Evolutionary conservation across 2,888 invertebrate species (phyloP).

Genomic region (Yponomeuta malinellus): DNA sequence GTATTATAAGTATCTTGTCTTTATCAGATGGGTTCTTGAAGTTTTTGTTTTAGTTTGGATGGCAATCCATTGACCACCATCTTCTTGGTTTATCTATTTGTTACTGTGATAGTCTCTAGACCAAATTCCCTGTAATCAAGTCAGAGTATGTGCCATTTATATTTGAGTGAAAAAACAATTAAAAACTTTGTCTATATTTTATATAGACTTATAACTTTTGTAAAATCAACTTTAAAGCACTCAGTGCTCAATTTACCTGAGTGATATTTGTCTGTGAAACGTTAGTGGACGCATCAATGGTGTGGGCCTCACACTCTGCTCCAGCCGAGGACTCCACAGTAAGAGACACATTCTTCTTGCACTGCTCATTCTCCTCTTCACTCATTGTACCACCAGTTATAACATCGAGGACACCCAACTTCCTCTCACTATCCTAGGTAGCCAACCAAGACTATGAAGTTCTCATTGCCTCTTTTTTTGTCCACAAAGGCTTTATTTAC

Average conservation of each 20-base stretch:
- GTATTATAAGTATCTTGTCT: no score
- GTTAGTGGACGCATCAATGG: constrained; percentile 41
- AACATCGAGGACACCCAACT: constrained; percentile 18
- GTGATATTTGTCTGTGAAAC: constrained; percentile 44
- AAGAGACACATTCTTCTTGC: constrained; percentile 41
- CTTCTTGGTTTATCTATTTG: no score
- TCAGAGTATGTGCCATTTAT: no score
- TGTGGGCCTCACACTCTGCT: constrained; percentile 28
- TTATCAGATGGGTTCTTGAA: no score
- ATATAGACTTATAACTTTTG: no score
- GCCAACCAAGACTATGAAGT: constrained; percentile 36
- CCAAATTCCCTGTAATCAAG: no score
- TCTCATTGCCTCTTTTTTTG: constrained; percentile 39
- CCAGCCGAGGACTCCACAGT: constrained; percentile 28
- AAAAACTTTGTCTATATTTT: no score
- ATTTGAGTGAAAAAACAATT: no score
- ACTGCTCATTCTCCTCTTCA: constrained; percentile 62
- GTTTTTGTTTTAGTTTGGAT: no score
- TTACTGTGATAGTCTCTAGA: no score
- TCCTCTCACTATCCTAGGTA: constrained; percentile 23
- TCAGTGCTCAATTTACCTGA: constrained; percentile 36
- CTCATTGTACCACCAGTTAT: constrained; percentile 52
- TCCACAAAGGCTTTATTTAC: constrained; percentile 29
- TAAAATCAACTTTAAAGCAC: no score
- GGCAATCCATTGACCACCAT: no score